Conservation (phyloP, 2,888 invertebrate species). For the Drosophila colorata region DNA sequence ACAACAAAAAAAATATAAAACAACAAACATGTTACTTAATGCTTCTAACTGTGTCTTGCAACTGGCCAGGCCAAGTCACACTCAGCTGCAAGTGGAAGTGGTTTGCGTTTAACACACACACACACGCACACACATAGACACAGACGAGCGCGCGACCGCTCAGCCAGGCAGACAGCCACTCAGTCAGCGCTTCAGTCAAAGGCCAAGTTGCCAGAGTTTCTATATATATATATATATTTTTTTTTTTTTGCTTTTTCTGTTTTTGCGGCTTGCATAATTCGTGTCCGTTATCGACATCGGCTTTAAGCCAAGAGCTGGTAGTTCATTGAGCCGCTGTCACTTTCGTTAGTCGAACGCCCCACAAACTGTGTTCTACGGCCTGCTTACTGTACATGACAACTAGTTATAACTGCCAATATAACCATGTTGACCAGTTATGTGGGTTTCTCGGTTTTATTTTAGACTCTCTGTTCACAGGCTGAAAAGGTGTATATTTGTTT, state of each 20-base stretch:
- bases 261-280: constrained; percentile 43
- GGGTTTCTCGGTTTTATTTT: constrained; percentile 27
- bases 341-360: constrained; percentile 43
- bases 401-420: constrained; percentile 1
- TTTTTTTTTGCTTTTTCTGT: neutral
- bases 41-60: constrained; percentile 72
- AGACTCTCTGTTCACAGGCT: neutral
- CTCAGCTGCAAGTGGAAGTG: constrained; percentile 59
- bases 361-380: constrained; percentile 40
- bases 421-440: constrained; percentile 49
- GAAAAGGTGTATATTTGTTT: neutral
- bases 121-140: constrained; percentile 3
- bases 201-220: constrained; percentile 55
- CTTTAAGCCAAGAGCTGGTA: constrained; percentile 4
- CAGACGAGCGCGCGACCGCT: neutral
- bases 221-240: neutral
- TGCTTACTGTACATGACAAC: constrained; percentile 32
- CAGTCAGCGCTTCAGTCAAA: constrained; percentile 48
- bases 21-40: constrained; percentile 52
- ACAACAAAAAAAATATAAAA: constrained; percentile 1
- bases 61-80: constrained; percentile 55
- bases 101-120: constrained; percentile 40
- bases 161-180: constrained; percentile 19
- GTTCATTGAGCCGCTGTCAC: constrained; percentile 54
- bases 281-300: constrained; percentile 26